Base-by-base conservation (phyloP, 2,888 invertebrate genomes). In the Acrocyrtus sp. region DNA sequence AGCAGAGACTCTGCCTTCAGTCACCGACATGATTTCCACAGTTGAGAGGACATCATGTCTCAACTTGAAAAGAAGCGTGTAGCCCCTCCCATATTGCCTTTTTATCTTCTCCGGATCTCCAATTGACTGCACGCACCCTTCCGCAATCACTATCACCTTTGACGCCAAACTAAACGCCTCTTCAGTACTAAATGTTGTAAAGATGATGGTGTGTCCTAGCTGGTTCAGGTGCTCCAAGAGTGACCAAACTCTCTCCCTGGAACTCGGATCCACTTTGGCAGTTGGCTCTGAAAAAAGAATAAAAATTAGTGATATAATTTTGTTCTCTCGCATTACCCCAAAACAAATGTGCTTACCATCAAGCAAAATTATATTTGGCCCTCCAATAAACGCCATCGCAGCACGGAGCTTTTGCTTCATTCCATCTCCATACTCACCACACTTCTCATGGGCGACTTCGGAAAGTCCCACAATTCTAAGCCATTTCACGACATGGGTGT, bases 361-460 rank as follows among this genome's bases (percentile, higher is more conserved):
- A 5, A 79, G 47, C 3, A 78, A 26, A 56, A 79, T 56, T 8
- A 79, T 58, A n/a, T 54, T 58, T 24, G 62, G 66, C 0, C 70
- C 70, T 15, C 79, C 79, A 56, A 80, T 77, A 0, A 80, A 54
- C 6, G 78, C 69, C 78, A 80, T 78, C 2, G 78, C 78, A 2
- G 50, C 65, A 39, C 70, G 63, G 3, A 80, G 48, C 24, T 75
- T 34, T 24, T 76, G 53, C 34, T 56, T 39, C 72, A 78, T 74
- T 24, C 75, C 73, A 29, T 29, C 34, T 8, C 72, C 66, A 54
- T 75, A 78, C 26, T 39, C 34, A 17, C 34, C 51, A 34, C 70
- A 72, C 5, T 15, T 39, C 50, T 73, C 70, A 22, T 73, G 43
- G n/a, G 69, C 63, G 21, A 63, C 63, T 6, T 77, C 75, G 12